Conservation (phyloP, 2,113 vertebrate genomes). For the Malurus elegans region DNA sequence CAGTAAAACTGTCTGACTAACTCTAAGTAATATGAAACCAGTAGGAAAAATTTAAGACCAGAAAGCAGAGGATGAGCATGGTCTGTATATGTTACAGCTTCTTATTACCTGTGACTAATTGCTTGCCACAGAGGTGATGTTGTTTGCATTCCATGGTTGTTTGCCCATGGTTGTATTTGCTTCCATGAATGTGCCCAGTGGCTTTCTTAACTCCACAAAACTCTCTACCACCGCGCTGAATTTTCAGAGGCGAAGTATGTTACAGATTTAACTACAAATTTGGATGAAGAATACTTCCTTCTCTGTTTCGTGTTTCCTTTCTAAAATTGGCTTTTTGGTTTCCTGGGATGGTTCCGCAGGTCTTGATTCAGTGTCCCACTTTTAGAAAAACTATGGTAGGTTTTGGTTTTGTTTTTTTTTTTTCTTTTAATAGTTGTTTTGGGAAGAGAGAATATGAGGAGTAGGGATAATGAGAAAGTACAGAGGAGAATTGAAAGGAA, state of each 20-base stretch:
- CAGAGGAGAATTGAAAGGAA: neutral
- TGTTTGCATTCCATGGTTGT: neutral
- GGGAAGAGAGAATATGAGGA: neutral
- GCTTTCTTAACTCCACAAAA: neutral
- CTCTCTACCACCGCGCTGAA: neutral
- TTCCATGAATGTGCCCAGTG: neutral
- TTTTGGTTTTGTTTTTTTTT: neutral
- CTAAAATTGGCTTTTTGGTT: neutral
- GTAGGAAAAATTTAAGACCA: neutral
- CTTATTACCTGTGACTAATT: neutral
- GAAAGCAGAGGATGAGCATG: neutral
- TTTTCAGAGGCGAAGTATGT: neutral
- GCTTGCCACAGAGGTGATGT: neutral
- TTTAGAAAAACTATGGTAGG: neutral
- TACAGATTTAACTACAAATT: neutral
- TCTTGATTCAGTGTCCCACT: neutral
- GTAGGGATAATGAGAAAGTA: neutral
- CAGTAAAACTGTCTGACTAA: neutral
- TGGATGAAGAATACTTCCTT: neutral
- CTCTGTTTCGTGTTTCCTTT: neutral
- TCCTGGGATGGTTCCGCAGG: neutral
- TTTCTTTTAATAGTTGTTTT: neutral
- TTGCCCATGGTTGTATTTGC: neutral
- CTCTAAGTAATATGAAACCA: neutral
- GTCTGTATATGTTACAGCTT: neutral